phyloP scores from a whole-genome alignment of 2,888 invertebrate species.

The Entomobrya proxima region DNA sequence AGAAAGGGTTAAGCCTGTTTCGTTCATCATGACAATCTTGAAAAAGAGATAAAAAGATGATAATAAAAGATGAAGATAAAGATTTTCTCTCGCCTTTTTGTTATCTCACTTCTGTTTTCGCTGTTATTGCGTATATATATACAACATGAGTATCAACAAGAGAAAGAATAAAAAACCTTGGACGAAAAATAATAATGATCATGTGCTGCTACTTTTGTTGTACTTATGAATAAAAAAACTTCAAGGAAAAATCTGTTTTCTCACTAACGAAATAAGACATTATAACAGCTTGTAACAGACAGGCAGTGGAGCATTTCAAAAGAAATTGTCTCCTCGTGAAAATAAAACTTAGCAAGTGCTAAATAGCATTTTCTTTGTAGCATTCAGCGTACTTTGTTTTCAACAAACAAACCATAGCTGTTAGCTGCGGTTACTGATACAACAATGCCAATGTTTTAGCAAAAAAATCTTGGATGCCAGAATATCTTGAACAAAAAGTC shows the following conservation, averaged over 20 bases:
- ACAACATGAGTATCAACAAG: neutral
- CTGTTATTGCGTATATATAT: neutral
- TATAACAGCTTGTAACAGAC: neutral
- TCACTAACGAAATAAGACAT: constrained; percentile 5
- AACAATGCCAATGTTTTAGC: neutral
- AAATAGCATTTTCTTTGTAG: constrained; percentile 2
- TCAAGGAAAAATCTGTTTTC: neutral
- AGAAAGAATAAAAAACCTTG: neutral
- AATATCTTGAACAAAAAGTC: constrained; percentile 32
- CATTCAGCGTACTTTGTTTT: neutral
- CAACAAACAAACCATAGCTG: neutral
- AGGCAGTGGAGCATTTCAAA: constrained; percentile 33
- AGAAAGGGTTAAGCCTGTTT: constrained; percentile 14
- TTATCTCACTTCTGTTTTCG: neutral
- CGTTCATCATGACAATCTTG: constrained; percentile 9
- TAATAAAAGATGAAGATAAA: neutral
- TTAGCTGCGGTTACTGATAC: too few species aligned
- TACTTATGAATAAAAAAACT: neutral
- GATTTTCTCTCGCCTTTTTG: constrained; percentile 27
- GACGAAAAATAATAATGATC: neutral
- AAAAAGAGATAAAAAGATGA: constrained; percentile 3
- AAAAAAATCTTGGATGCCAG: constrained; percentile 12
- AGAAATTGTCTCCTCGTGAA: constrained; percentile 2
- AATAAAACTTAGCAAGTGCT: constrained; percentile 27
- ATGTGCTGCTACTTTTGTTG: neutral